These are phyloP conservation scores for Polypterus senegalus DNA, from an alignment of 2,113 vertebrate species.

Conservation along the genomic window DNA sequence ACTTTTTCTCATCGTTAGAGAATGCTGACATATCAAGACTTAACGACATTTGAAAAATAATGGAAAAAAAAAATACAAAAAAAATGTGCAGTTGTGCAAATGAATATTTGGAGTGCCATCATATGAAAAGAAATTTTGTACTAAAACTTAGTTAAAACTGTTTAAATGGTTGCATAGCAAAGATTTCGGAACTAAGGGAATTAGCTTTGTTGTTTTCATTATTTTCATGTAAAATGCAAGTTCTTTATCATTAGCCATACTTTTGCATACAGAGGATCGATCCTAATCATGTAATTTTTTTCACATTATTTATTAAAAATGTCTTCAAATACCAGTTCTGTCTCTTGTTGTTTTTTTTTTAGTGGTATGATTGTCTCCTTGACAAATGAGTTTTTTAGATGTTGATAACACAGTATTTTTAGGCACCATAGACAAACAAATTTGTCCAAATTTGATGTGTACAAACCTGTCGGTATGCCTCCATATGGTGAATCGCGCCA, in stretches of 20 bases:
- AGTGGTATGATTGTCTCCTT: not conserved
- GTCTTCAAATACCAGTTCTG: conserved; percentile 61
- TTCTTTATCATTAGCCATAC: conserved; percentile 70
- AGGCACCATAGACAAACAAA: too few species aligned
- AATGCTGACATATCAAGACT: conserved; percentile 30
- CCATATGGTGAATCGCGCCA: too few species aligned
- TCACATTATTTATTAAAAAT: conserved; percentile 84
- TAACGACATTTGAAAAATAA: conserved; percentile 39
- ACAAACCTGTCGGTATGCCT: too few species aligned
- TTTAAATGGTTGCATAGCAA: conserved; percentile 49
- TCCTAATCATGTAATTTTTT: conserved; percentile 68
- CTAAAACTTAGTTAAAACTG: conserved; percentile 23
- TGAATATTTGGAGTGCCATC: conserved; percentile 14
- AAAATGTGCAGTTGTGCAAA: not conserved
- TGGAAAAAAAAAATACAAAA: not conserved
- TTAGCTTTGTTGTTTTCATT: conserved; percentile 71
- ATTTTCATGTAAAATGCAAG: conserved; percentile 65
- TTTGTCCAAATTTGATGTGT: too few species aligned
- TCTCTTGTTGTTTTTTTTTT: conserved; percentile 32
- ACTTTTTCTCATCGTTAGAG: not conserved
- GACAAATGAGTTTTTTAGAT: too few species aligned
- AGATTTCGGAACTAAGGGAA: conserved; percentile 53
- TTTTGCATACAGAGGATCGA: conserved; percentile 73
- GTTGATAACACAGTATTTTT: too few species aligned
- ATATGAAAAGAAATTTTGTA: conserved; percentile 11